Evolutionary conservation across 2,113 vertebrate genomes (phyloP).

Genomic region (Clupea harengus): DNA sequence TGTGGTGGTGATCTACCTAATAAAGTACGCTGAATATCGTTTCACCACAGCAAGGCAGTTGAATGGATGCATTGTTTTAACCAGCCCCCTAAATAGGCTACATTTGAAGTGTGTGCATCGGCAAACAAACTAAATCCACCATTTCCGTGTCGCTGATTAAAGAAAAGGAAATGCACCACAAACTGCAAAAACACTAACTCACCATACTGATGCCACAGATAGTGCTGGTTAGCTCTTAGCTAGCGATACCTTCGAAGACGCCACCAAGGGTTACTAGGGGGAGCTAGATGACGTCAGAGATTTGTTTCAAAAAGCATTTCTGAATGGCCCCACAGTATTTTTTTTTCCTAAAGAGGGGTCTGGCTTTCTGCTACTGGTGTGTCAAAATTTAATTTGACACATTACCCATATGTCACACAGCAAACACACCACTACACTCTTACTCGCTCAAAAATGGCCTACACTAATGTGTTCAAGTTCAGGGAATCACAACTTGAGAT

Average conservation of each 20-base stretch:
- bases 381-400: too few species aligned
- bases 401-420: too few species aligned
- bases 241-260: conserved; percentile 39
- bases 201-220: conserved; percentile 41
- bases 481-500: too few species aligned
- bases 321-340: background rate
- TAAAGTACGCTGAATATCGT: background rate
- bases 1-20: too few species aligned
- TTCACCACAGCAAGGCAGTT: background rate
- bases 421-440: too few species aligned
- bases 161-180: background rate
- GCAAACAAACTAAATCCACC: background rate
- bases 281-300: conserved; percentile 40
- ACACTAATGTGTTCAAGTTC: too few species aligned
- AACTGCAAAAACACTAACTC: conserved; percentile 22
- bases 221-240: background rate
- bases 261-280: conserved; percentile 42
- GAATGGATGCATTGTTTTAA: background rate
- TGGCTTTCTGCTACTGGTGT: too few species aligned
- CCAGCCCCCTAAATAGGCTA: background rate
- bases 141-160: background rate
- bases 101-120: background rate
- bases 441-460: too few species aligned
- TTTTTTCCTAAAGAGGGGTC: background rate
- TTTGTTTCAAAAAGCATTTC: background rate